A percentile compares a stretch with the other conserved stretches of the same genome.
phyloP scores from a whole-genome alignment of 2,888 invertebrate genomes.

The Quadriops clusia region DNA sequence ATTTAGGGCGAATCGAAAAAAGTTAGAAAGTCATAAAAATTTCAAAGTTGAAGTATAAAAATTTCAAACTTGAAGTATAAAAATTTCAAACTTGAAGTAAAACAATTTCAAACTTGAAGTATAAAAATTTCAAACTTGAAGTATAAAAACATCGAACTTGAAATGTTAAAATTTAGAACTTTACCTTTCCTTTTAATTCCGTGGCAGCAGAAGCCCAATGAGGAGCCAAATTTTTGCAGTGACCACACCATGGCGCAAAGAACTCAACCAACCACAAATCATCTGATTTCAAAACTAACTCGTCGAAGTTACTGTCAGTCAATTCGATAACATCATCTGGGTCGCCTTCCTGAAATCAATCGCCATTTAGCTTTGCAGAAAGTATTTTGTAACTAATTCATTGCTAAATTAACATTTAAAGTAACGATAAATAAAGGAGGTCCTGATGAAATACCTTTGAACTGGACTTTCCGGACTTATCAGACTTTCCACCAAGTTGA shows the following conservation, averaged over 20 bases:
- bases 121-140: background rate
- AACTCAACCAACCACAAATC: slow-evolving; percentile 98
- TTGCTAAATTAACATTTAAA: slow-evolving; percentile 9
- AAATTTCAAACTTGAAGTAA: background rate
- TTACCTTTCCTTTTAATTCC: slow-evolving; percentile 86
- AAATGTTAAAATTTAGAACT: slow-evolving; percentile 11
- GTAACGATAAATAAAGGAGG: too few species aligned
- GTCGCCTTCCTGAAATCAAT: slow-evolving; percentile 27
- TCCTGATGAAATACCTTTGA: slow-evolving; percentile 1
- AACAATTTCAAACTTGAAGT: slow-evolving; percentile 1
- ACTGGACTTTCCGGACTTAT: slow-evolving; percentile 17
- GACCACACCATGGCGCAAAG: slow-evolving; percentile 95
- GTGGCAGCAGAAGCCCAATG: slow-evolving; percentile 93
- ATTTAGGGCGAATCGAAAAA: too few species aligned
- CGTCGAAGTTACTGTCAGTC: slow-evolving; percentile 92
- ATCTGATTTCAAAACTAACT: slow-evolving; percentile 79
- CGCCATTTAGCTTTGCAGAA: slow-evolving; percentile 6
- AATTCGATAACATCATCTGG: slow-evolving; percentile 71
- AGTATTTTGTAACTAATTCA: slow-evolving; percentile 5
- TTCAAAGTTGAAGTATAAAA: too few species aligned
- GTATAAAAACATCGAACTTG: slow-evolving; percentile 1
- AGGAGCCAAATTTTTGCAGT: slow-evolving; percentile 92
- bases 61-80: too few species aligned
- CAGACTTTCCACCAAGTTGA: slow-evolving; percentile 51
- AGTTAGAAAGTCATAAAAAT: too few species aligned